Evolutionary conservation across 1,140 invertebrate species (phyloP), one percentile per base, ranked within the genome.

Genomic region (Pachyrhynchus sulphureomaculatus): DNA sequence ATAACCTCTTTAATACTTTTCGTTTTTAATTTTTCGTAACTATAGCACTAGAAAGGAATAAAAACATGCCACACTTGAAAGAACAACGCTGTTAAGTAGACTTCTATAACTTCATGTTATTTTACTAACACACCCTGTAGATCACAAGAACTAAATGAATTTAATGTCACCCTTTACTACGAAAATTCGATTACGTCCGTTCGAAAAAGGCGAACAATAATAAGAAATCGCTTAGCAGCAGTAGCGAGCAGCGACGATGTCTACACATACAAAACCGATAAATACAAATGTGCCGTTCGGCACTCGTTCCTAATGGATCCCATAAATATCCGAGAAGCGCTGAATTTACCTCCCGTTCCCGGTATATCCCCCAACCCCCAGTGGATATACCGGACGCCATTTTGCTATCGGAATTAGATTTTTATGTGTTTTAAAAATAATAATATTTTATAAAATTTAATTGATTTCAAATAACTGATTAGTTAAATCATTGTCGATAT

Each of bases 211-310:
- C 39, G 18, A 34, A 41, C 51, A 41, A 53, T 53, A 53, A 53
- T 53, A 53, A 53, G 51, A 53, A 53, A 53, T 53, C 51, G 51
- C 51, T 53, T 53, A 53, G 51, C 36, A 29, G 5, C 21, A 53
- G 51, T 36, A 41, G 34, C 15, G 21, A 18, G 17, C 17, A 44
- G 26, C 26, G 12, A 6, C 45, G 45, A 48, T 23, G 51, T 41
- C 24, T 53, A 41, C 51, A 53, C 51, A 53, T 53, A 53, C 51
- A 53, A 53, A 53, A 53, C 51, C 51, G 36, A 53, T 53, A 53
- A 53, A 53, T 53, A 53, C 51, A 53, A 36, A 53, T 53, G 51
- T 53, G 51, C 51, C 20, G 51, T 32, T 53, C 51, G 36, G 36
- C 51, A 53, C 51, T 53, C 51, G 51, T 20, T 53, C 15, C 51